These are phyloP conservation scores for Turritopsis rubra DNA, from an alignment of 30 jellyfish, hydroid and myxozoan species.

Conservation along the genomic window DNA sequence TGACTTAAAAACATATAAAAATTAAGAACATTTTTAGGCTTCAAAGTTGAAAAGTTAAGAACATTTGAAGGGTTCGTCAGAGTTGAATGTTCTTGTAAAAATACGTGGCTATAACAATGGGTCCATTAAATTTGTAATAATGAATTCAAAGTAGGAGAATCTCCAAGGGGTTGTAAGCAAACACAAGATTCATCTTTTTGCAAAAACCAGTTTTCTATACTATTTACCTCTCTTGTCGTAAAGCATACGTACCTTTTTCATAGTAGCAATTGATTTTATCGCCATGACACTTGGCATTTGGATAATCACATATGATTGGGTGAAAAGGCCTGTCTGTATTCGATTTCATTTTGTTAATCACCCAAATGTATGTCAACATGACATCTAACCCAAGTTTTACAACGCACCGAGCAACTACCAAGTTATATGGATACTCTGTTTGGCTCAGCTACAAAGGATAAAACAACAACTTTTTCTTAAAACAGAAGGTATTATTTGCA, in stretches of 20 bases:
- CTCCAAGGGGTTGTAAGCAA: too few species aligned
- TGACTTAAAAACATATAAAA: too few species aligned
- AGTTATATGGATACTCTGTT: background rate
- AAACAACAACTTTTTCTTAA: too few species aligned
- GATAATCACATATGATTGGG: constrained; percentile 4
- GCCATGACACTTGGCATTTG: constrained; percentile 7
- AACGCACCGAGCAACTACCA: background rate
- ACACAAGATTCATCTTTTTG: too few species aligned
- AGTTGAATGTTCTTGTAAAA: too few species aligned
- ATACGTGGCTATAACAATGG: too few species aligned
- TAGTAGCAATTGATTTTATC: constrained; percentile 1
- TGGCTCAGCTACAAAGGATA: constrained; percentile 1
- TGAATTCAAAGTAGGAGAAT: too few species aligned
- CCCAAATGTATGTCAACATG: constrained; percentile 10
- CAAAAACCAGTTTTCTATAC: background rate
- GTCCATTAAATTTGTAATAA: too few species aligned
- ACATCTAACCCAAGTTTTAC: background rate
- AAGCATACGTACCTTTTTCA: background rate
- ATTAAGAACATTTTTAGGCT: too few species aligned
- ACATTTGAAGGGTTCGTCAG: too few species aligned
- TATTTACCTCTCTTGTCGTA: background rate
- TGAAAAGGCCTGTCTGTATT: constrained; percentile 18
- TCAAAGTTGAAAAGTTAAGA: too few species aligned
- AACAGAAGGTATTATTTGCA: too few species aligned
- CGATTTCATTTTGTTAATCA: constrained; percentile 14